A percentile compares a stretch with the other conserved stretches of the same genome.
These are phyloP conservation scores for Eupithecia exiguata DNA, from an alignment of 2,888 invertebrate genomes.

Conservation along the genomic window DNA sequence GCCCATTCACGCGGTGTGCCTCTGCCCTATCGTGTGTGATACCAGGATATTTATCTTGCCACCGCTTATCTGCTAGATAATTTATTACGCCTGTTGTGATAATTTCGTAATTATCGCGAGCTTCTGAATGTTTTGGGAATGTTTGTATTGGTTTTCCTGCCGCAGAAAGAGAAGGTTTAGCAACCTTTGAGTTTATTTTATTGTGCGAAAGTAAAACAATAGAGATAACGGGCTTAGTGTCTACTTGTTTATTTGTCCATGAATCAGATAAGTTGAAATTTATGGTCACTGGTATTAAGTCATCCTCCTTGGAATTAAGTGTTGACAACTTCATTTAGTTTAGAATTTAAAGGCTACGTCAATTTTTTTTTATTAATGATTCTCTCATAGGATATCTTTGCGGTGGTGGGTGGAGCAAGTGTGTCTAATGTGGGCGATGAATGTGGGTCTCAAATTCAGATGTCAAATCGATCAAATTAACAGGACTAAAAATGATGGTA, in stretches of 20 bases:
- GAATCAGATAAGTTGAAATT: constrained; percentile 11
- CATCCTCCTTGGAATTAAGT: background rate
- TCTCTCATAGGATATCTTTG: background rate
- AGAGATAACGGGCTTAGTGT: constrained; percentile 7
- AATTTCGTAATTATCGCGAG: constrained; percentile 43
- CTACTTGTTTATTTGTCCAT: constrained; percentile 9
- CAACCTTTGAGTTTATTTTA: constrained; percentile 11
- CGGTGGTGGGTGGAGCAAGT: too few relatives aligned
- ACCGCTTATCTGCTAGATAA: constrained; percentile 42
- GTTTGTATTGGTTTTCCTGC: constrained; percentile 33
- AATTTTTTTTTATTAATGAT: background rate
- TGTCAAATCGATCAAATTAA: too few relatives aligned
- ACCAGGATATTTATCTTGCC: constrained; percentile 44
- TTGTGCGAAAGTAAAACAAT: constrained; percentile 12
- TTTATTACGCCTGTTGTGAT: constrained; percentile 44
- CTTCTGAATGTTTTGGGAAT: constrained; percentile 33
- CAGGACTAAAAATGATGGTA: too few relatives aligned
- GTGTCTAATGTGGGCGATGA: too few relatives aligned
- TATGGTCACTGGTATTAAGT: background rate
- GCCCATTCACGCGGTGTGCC: constrained; percentile 15
- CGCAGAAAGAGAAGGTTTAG: constrained; percentile 4
- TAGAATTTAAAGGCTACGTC: background rate
- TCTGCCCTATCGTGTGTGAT: constrained; percentile 30
- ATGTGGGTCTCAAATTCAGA: too few relatives aligned
- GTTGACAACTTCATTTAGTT: background rate